Percentiles rank a stretch among this genome's conserved stretches.
Conservation (phyloP, 2,888 invertebrate species). For the Ditylenchus weischeri region DNA sequence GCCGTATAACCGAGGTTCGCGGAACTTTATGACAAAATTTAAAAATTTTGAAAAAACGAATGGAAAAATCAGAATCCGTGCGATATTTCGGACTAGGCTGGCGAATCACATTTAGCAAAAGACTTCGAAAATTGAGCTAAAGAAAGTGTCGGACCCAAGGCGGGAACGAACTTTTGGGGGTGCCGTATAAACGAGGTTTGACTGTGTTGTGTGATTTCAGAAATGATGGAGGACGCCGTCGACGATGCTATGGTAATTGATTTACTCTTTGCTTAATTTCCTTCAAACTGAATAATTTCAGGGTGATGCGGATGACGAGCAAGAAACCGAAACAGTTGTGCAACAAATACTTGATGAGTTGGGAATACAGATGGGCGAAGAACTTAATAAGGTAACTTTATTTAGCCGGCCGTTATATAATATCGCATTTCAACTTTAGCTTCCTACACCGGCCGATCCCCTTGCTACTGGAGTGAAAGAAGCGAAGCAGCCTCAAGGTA, state of each 20-base stretch:
- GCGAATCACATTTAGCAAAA: no score
- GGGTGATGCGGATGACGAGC: constrained; percentile 93
- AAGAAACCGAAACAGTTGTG: constrained; percentile 70
- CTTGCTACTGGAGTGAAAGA: not conserved
- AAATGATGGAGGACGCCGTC: constrained; percentile 99
- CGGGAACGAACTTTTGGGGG: no score
- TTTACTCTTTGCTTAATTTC: no score
- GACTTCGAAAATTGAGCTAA: no score
- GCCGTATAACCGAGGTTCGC: no score
- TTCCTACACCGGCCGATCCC: constrained; percentile 58
- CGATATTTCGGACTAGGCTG: no score
- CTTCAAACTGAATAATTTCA: no score
- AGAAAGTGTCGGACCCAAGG: no score
- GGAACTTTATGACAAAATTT: no score
- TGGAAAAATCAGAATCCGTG: no score
- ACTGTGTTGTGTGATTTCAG: constrained; percentile 61
- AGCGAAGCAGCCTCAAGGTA: constrained; percentile 28
- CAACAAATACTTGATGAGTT: constrained; percentile 78
- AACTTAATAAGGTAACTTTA: constrained; percentile 70
- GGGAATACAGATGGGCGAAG: constrained; percentile 88
- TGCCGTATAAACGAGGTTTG: no score
- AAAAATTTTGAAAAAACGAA: no score
- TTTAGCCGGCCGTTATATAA: not conserved
- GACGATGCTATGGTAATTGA: constrained; percentile 82
- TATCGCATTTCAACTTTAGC: constrained; percentile 67